Conservation (phyloP, 2,888 invertebrate species). For the Noctua janthe region DNA sequence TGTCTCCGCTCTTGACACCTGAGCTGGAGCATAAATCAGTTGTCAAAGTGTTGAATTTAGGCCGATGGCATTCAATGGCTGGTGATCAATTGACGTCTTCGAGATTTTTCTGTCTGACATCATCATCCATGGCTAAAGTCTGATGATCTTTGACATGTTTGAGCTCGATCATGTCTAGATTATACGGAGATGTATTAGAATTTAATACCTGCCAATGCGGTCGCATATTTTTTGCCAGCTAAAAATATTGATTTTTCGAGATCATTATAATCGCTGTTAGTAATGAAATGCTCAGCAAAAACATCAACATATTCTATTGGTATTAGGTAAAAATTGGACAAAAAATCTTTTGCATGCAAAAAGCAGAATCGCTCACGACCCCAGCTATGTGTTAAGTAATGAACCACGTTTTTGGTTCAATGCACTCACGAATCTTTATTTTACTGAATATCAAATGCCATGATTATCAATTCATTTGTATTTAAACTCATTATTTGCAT, state of each 20-base stretch:
- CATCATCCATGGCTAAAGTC: constrained; percentile 77
- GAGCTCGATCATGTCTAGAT: constrained; percentile 75
- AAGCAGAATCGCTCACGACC: constrained; percentile 83
- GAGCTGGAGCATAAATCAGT: constrained; percentile 86
- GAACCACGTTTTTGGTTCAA: constrained; percentile 89
- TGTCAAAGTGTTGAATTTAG: constrained; percentile 85
- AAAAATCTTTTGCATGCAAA: constrained; percentile 83
- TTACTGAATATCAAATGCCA: constrained; percentile 83
- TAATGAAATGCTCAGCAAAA: constrained; percentile 77
- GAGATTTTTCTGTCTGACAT: constrained; percentile 78
- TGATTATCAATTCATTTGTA: constrained; percentile 84
- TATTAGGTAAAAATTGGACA: constrained; percentile 79
- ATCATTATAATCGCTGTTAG: constrained; percentile 76
- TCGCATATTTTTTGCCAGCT: constrained; percentile 71
- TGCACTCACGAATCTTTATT: constrained; percentile 87
- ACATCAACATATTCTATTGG: constrained; percentile 81
- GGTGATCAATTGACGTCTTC: constrained; percentile 83
- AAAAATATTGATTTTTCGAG: constrained; percentile 76
- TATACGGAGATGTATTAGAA: constrained; percentile 71
- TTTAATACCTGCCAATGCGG: constrained; percentile 68
- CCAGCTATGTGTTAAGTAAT: constrained; percentile 85
- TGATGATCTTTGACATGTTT: constrained; percentile 78
- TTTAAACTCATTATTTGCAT: constrained; percentile 78
- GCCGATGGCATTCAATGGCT: constrained; percentile 80
- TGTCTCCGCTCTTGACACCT: constrained; percentile 85